Evolutionary conservation across 2,113 vertebrate genomes (phyloP).

Genomic region (Ictidomys tridecemlineatus): DNA sequence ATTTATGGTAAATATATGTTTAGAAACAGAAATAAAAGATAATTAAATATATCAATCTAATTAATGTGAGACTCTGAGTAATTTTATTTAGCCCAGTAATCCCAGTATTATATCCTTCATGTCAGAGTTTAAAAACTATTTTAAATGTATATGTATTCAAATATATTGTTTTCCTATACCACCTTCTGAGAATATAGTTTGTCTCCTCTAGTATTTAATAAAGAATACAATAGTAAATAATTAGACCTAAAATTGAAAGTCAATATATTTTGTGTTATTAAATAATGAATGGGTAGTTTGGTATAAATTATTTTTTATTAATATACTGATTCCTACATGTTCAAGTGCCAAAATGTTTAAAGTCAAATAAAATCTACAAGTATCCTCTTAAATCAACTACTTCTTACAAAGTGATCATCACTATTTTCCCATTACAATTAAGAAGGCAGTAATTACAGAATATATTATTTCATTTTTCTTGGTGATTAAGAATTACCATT

Average conservation of each 20-base stretch:
- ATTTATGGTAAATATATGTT: neutral
- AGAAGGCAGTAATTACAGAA: neutral
- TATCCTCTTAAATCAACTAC: neutral
- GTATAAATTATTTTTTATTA: slow-evolving; percentile 35
- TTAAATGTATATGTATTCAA: neutral
- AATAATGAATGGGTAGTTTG: neutral
- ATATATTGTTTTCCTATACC: neutral
- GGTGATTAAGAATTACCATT: neutral
- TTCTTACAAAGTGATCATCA: neutral
- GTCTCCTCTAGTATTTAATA: neutral
- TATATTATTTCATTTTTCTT: neutral
- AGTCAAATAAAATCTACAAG: neutral
- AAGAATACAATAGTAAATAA: neutral
- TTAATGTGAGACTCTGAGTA: neutral
- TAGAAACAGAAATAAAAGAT: slow-evolving; percentile 32
- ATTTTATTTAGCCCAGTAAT: slow-evolving; percentile 11
- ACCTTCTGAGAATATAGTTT: neutral
- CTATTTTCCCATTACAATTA: neutral
- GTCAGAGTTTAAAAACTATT: neutral
- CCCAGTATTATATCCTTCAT: neutral
- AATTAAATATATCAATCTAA: neutral
- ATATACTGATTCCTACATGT: neutral
- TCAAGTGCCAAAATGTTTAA: neutral
- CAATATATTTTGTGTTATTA: neutral
- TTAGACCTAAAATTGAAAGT: neutral